Base-by-base conservation (phyloP, 2,888 invertebrate genomes). In the Lycaena phlaeas region DNA sequence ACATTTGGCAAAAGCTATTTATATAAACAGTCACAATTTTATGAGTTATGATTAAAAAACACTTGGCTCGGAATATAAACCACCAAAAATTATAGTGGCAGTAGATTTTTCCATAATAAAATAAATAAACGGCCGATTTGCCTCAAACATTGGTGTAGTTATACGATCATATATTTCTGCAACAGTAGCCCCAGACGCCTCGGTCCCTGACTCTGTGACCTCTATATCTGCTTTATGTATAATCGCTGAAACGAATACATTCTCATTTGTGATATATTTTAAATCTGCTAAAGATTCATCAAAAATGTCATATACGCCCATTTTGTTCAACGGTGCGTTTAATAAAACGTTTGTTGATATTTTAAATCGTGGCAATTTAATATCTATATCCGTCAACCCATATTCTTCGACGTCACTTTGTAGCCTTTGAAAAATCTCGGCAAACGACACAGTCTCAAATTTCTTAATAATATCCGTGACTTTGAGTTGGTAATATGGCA, bases 141-240 rank as follows among this genome's bases (percentile, higher is more conserved):
- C 87, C 45, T 78, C 71, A 56, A 91, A 88, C 49, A 78, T 85
- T 0, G 90, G 89, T 2, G 90, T 85, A 0, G 85, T 76, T 41
- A 85, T 79, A 54, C 87, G 87, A 46, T 88, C 86, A 1, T 76
- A 60, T 49, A 87, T 75, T 36, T 61, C 66, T 1, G 81, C 81
- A 1, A 70, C 61, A 0, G 90, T 86, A 0, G 86, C 85, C 0
- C 89, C 91, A 0, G 88, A 84, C 0, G 92, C 92, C 14, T 89
- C 86, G 0, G 92, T 92, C 2, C 93, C 93, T 43, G 90, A 86
- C 64, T 93, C 93, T 17, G 89, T 88, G 0, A 93, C 92, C 59
- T 91, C 90, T 46, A 93, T 90, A 54, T 88, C 88, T 3, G 92
- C 90, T 53, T 90, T 90, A 59, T 93, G 93, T 2, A 92, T 82